phyloP scores from a whole-genome alignment of 2,888 invertebrate genomes.

The Synergus japonicus region DNA sequence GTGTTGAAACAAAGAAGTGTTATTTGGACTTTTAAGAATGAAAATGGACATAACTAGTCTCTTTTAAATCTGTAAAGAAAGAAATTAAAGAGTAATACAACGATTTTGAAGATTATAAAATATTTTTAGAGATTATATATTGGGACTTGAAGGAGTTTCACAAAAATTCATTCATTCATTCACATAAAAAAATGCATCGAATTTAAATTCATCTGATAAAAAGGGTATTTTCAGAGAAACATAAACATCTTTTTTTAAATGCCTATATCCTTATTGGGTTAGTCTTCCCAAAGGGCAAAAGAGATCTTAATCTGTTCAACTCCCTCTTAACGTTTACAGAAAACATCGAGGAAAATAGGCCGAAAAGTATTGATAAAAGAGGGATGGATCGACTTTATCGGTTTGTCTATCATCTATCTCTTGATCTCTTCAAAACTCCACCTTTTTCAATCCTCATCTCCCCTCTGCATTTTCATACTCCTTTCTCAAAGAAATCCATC shows the following conservation, averaged over 20 bases:
- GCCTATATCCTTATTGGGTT: neutral
- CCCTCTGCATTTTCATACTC: slow-evolving; percentile 25
- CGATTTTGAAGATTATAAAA: too few relatives aligned
- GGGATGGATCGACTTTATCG: slow-evolving; percentile 40
- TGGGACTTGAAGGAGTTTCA: too few relatives aligned
- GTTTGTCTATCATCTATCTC: slow-evolving; percentile 36
- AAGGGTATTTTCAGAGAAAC: neutral
- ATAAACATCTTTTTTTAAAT: neutral
- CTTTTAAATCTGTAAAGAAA: too few relatives aligned
- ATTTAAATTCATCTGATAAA: neutral
- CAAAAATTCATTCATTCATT: too few relatives aligned
- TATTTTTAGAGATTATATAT: too few relatives aligned
- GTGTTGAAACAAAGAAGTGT: neutral
- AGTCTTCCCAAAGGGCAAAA: neutral
- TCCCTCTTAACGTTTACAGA: slow-evolving; percentile 37
- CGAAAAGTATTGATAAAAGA: slow-evolving; percentile 14
- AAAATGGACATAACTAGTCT: neutral
- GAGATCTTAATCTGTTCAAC: slow-evolving; percentile 31
- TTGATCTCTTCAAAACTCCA: slow-evolving; percentile 35
- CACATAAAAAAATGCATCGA: too few relatives aligned
- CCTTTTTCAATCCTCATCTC: slow-evolving; percentile 10
- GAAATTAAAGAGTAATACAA: too few relatives aligned
- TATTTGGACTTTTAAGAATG: neutral
- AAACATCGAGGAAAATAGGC: slow-evolving; percentile 17
- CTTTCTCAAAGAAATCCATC: slow-evolving; percentile 9